Percentiles rank a stretch among this genome's conserved stretches.
phyloP scores from a whole-genome alignment of 2,888 invertebrate genomes.

The Machimus rusticus region DNA sequence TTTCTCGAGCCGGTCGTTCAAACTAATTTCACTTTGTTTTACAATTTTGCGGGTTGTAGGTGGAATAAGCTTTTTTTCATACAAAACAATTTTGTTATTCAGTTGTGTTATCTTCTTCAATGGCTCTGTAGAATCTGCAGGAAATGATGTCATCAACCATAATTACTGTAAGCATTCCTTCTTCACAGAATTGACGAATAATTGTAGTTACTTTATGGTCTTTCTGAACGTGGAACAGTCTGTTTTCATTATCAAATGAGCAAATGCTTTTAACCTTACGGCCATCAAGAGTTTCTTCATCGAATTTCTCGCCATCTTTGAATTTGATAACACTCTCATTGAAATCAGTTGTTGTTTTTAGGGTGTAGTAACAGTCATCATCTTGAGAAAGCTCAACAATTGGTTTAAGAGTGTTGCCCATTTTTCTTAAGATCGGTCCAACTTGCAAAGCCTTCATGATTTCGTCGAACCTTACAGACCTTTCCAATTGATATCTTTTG shows the following conservation, averaged over 20 bases:
- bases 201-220: constrained; percentile 73
- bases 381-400: constrained; percentile 81
- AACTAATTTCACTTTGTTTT: no score
- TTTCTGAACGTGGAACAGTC: constrained; percentile 82
- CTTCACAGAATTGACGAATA: constrained; percentile 76
- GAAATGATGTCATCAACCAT: constrained; percentile 76
- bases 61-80: no score
- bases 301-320: constrained; percentile 85
- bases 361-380: constrained; percentile 77
- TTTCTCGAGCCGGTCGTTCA: no score
- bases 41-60: no score
- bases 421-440: constrained; percentile 84
- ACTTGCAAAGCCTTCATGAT: constrained; percentile 67
- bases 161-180: constrained; percentile 78
- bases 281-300: constrained; percentile 90
- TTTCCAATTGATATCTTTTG: neutral
- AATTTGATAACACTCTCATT: constrained; percentile 86
- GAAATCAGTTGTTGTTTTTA: constrained; percentile 79
- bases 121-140: constrained; percentile 75
- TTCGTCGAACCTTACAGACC: neutral
- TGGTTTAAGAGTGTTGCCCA: constrained; percentile 85
- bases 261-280: constrained; percentile 72
- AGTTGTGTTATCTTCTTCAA: neutral
- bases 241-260: constrained; percentile 78
- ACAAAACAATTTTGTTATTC: no score